Percentiles rank a stretch among this genome's conserved stretches.
Evolutionary conservation across 2,797 vertebrate genomes (phyloP).

Genomic region (Pempheris klunzingeri): DNA sequence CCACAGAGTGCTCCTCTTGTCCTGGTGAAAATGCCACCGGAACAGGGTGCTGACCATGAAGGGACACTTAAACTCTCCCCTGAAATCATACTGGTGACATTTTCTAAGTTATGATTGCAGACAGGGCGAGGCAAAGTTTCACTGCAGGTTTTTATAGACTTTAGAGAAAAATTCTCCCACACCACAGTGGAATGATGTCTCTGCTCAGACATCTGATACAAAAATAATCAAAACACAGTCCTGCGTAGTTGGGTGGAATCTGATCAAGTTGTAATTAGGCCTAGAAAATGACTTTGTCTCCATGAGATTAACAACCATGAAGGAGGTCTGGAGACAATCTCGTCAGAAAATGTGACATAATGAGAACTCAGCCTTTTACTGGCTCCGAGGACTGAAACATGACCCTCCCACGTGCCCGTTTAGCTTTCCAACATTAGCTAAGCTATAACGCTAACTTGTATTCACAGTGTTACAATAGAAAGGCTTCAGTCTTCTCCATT

Average conservation of each 20-base stretch:
- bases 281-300: conserved; percentile 50
- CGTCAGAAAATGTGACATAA: conserved; percentile 45
- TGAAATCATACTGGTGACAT: conserved; percentile 49
- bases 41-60: conserved; percentile 52
- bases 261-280: conserved; percentile 59
- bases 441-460: background rate
- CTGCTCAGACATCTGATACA: conserved; percentile 54
- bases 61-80: conserved; percentile 45
- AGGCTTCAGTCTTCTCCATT: background rate
- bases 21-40: conserved; percentile 57
- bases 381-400: conserved; percentile 15
- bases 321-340: conserved; percentile 48
- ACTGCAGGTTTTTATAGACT: conserved; percentile 66
- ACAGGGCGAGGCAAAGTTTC: conserved; percentile 58
- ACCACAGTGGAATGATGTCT: conserved; percentile 58
- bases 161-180: conserved; percentile 64
- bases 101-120: conserved; percentile 65
- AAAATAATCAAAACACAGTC: conserved; percentile 64
- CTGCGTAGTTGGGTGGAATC: conserved; percentile 49
- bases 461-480: background rate
- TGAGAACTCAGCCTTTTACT: conserved; percentile 32
- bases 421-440: conserved; percentile 3
- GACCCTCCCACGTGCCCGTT: background rate
- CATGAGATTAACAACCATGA: conserved; percentile 42
- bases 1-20: conserved; percentile 59